These are phyloP conservation scores for Troides oblongomaculatus DNA, from an alignment of 2,888 invertebrate genomes.

Conservation along the genomic window DNA sequence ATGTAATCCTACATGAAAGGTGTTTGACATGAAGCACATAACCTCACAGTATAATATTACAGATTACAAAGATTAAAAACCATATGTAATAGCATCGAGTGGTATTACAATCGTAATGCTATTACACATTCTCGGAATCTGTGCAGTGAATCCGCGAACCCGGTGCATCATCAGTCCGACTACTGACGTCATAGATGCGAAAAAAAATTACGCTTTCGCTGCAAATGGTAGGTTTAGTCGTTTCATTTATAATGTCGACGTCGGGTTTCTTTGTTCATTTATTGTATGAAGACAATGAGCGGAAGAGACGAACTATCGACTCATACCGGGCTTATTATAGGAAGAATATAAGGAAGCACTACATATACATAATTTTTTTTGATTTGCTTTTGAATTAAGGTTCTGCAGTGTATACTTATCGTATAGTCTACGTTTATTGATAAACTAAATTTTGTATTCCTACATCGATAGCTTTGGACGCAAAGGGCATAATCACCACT, in stretches of 20 bases:
- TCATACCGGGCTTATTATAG: conserved; percentile 16
- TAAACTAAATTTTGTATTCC: too few species aligned
- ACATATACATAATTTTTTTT: conserved; percentile 17
- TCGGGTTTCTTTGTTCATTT: conserved; percentile 25
- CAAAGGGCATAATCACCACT: too few species aligned
- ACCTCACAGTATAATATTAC: conserved; percentile 1
- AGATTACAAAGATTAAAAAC: neutral
- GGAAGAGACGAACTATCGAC: conserved; percentile 25
- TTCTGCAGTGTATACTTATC: neutral
- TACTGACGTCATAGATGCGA: conserved; percentile 17
- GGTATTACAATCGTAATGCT: conserved; percentile 4
- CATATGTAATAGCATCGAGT: neutral
- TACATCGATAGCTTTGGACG: too few species aligned
- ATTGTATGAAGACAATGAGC: conserved; percentile 25
- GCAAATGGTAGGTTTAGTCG: conserved; percentile 2
- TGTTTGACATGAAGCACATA: neutral
- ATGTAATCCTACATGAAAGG: neutral
- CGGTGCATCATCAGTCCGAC: conserved; percentile 18
- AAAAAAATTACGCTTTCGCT: conserved; percentile 22
- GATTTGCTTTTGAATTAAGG: neutral
- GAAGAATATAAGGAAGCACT: conserved; percentile 6
- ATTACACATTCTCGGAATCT: conserved; percentile 27
- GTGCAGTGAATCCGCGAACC: conserved; percentile 27
- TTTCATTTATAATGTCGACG: conserved; percentile 20
- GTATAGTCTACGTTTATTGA: too few species aligned